Percentiles rank a stretch among this genome's conserved stretches.
Conservation (phyloP, 2,888 invertebrate species). For the Coremacera marginata region DNA sequence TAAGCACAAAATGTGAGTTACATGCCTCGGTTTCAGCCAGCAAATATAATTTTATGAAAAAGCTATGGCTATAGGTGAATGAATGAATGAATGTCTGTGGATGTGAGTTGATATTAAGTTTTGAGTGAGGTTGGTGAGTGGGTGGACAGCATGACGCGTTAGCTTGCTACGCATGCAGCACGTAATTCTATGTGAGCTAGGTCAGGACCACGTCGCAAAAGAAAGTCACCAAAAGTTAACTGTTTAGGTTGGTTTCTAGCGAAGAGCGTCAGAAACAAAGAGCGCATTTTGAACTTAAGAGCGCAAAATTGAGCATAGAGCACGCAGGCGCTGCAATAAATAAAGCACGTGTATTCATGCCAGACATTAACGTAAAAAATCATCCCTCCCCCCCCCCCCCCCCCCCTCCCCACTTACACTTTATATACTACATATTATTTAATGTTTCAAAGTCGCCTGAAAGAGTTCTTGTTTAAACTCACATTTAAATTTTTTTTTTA, state of each 20-base stretch:
- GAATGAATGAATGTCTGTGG: not conserved
- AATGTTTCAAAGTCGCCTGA: conserved; percentile 3
- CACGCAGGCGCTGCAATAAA: not conserved
- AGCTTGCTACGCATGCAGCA: not conserved
- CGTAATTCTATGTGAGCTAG: conserved; percentile 38
- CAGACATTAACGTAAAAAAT: not conserved
- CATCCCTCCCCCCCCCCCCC: not conserved
- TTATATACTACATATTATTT: not conserved
- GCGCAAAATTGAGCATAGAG: not conserved
- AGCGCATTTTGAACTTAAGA: not conserved
- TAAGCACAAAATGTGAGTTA: conserved; percentile 60
- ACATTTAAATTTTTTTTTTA: conserved; percentile 37
- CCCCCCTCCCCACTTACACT: too few species aligned
- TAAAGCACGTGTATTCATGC: conserved; percentile 17
- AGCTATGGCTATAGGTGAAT: not conserved
- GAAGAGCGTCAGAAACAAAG: not conserved
- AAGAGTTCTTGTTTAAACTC: conserved; percentile 1
- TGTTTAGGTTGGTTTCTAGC: too few species aligned
- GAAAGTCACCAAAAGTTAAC: too few species aligned
- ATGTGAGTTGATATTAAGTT: not conserved
- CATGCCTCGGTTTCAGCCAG: not conserved
- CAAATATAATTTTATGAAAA: too few species aligned
- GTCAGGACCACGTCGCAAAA: conserved; percentile 35
- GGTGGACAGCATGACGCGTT: not conserved
- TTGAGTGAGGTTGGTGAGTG: not conserved